Base-by-base conservation (phyloP, 2,888 invertebrate genomes). In the Apamea monoglypha region DNA sequence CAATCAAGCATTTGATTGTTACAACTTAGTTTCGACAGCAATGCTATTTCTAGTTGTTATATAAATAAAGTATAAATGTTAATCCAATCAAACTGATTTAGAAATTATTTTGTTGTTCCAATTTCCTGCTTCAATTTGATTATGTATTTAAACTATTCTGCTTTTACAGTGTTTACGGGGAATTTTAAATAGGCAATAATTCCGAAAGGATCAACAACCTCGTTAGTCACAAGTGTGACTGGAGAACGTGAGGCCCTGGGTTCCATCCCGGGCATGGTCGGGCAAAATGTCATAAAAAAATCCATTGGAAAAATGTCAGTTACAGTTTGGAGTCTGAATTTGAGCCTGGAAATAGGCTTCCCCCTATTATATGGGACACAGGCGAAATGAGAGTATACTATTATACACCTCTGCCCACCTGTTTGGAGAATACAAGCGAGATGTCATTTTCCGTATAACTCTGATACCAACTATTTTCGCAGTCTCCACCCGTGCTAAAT, bases 401-500 rank as follows among this genome's bases (percentile, higher is more conserved):
- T 16, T 32, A 69, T 16, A 44, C n/a, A 80, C 18, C 16, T 78
- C 36, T 83, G 12, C 29, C 0, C 21, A n/a, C 5, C 59, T 53
- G 50, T 18, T 2, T 25, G 2, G 67, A 61, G 83, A 53, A 25
- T 67, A 44, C 29, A 68, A n/a, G 47, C 53, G 18, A 36, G 59
- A 53, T 61, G 53, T 47, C 70, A 74, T 82, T 82, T 80, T 44
- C 69, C 44, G 29, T 50, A 64, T 47, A 71, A 87, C 70, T 71
- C 63, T 64, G 74, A 40, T 83, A 10, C 29, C 59, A 77, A 83
- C 80, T 53, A 68, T 83, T 61, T 71, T 47, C 56, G 44, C 69
- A 75, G 61, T 69, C 70, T 53, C 44, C 53, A 32, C 61, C 74
- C 77, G 78, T 78, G 89, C 85, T 87, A 87, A 78, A 89, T 89